Evolutionary conservation across 2,888 invertebrate species (phyloP), one percentile per base, ranked within the genome.

Genomic region (Punctoribates punctum): DNA sequence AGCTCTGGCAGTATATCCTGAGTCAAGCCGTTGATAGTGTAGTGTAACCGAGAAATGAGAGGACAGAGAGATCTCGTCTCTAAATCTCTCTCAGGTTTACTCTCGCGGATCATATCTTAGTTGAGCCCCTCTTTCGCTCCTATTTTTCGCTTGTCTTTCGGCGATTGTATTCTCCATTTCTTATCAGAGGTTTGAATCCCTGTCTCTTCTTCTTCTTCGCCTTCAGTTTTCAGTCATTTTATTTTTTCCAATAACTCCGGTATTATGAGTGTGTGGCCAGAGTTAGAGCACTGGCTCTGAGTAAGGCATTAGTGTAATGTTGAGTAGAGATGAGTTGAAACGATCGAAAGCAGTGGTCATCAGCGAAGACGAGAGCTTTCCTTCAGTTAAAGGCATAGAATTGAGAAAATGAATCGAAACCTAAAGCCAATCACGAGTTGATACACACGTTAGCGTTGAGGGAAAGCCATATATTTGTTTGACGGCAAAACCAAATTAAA

Each of bases 391-490:
- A 67, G 42, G 67, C 67, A 60, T 29, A 60, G 17, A 60, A 25
- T 15, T 15, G 13, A 25, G 23, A 60, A 60, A 27, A 54, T 20
- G 54, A 23, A 60, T 29, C 65, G 17, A 67, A 29, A 67, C 67
- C 67, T 67, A 67, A 67, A 42, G 67, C 67, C 42, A 42, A 20
- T 38, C 38, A 25, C 13, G 29, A 29, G 27, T 27, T 60, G 27
- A 60, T 60, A 60, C 60, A 42, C 38, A 67, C 34, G 42, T 42
- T 42, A 67, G 65, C 9, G 65, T 13, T 8, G 34, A 67, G 42
- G 67, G 67, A 67, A 67, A 67, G 67, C 42, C 67, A 67, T 65
- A 29, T 38, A 65, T 67, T 67, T 67, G 20, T 67, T 67, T 67
- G 67, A 67, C 67, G 38, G 67, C 67, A 25, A 23, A 60, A 67